phyloP scores from a whole-genome alignment of 1,140 invertebrate genomes.

The Eueides isabella region DNA sequence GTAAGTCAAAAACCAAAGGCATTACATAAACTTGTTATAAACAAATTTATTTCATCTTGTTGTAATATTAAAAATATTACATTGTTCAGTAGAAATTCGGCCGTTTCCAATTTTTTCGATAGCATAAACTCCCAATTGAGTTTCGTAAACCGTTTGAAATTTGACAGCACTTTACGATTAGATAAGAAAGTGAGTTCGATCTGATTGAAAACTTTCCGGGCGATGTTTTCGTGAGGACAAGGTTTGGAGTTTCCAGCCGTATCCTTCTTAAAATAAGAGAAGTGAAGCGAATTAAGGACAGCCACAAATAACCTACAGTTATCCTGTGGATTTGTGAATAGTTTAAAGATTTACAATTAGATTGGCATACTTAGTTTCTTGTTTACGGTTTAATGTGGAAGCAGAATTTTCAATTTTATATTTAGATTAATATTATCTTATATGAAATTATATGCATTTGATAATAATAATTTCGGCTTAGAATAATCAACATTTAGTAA shows the following conservation, averaged over 20 bases:
- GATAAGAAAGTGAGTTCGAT: constrained; percentile 31
- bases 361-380: background rate
- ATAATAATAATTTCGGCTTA: too few relatives aligned
- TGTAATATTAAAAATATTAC: background rate
- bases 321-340: constrained; percentile 4
- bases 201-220: constrained; percentile 30
- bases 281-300: background rate
- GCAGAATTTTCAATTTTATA: background rate
- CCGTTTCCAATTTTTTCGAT: constrained; percentile 26
- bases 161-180: constrained; percentile 36
- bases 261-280: background rate
- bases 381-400: background rate
- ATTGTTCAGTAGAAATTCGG: constrained; percentile 9
- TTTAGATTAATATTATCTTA: background rate
- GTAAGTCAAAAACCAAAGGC: background rate
- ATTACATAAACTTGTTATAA: constrained; percentile 3
- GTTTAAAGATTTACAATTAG: background rate
- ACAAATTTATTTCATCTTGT: constrained; percentile 7
- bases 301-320: background rate
- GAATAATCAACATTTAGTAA: too few relatives aligned
- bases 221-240: constrained; percentile 20
- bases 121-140: constrained; percentile 26
- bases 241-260: background rate
- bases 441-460: background rate
- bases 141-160: constrained; percentile 37